Conservation (phyloP, 2,113 vertebrate genomes). For the Cyphomyrus plagiostoma region DNA sequence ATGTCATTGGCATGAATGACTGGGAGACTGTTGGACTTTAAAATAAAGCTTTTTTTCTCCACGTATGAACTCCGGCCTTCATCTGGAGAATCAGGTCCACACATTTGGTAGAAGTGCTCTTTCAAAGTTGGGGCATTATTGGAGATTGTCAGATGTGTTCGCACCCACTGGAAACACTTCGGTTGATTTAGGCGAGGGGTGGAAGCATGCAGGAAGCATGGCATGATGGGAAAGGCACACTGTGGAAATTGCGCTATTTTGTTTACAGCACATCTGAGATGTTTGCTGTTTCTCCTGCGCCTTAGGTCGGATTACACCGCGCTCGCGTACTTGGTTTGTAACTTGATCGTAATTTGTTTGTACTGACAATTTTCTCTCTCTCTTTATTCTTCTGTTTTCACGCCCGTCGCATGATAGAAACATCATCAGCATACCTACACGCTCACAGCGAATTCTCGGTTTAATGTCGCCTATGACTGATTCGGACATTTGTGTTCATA, state of each 20-base stretch:
- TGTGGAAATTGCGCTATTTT: not conserved
- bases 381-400: not conserved
- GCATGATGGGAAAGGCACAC: not conserved
- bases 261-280: not conserved
- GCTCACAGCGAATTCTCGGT: not conserved
- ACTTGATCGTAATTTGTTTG: not conserved
- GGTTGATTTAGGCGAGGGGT: not conserved
- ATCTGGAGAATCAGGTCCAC: not conserved
- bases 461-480: too few relatives aligned
- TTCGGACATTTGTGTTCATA: too few relatives aligned
- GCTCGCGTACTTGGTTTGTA: rapidly evolving
- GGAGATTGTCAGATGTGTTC: not conserved
- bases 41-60: not conserved
- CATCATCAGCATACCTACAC: not conserved
- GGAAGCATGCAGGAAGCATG: not conserved
- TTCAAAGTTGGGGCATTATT: not conserved
- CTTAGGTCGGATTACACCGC: not conserved
- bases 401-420: not conserved
- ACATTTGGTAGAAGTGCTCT: not conserved
- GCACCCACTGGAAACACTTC: not conserved
- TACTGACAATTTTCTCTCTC: not conserved
- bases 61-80: not conserved
- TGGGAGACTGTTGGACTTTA: not conserved
- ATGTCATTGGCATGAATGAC: not conserved
- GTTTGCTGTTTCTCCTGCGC: not conserved